Conservation (phyloP, 2,888 invertebrate species). For the Acrobasis consociella region DNA sequence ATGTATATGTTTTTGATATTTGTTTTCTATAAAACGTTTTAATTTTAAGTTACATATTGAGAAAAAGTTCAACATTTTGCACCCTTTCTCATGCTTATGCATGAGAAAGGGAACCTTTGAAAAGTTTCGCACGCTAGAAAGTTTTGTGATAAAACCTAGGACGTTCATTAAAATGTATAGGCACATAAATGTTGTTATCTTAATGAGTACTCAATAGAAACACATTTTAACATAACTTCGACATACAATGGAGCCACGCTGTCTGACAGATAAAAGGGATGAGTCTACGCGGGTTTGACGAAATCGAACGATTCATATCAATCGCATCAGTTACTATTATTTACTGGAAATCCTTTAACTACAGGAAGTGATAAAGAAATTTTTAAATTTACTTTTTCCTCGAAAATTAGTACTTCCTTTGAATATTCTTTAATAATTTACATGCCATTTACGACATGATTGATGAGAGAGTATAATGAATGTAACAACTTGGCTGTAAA, state of each 20-base stretch:
- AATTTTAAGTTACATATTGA: no score
- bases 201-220: background rate
- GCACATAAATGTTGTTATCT: background rate
- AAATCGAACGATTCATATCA: slow-evolving; percentile 1
- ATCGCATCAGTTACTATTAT: slow-evolving; percentile 1
- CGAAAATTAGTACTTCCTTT: background rate
- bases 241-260: background rate
- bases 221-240: background rate
- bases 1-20: no score
- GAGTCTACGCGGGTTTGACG: background rate
- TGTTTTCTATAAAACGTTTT: no score
- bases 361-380: slow-evolving; percentile 5
- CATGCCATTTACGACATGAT: background rate
- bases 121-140: no score
- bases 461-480: slow-evolving; percentile 2
- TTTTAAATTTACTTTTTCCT: slow-evolving; percentile 7
- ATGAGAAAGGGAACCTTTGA: no score
- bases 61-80: no score
- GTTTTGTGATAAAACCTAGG: no score
- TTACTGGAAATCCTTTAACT: background rate
- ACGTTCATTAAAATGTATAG: no score
- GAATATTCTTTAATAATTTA: background rate
- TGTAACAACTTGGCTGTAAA: background rate
- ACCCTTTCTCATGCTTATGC: no score
- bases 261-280: slow-evolving; percentile 6